A percentile compares a stretch with the other conserved stretches of the same genome.
Evolutionary conservation across 1,140 invertebrate species (phyloP).

Genomic region (Drosophila pectinifera): DNA sequence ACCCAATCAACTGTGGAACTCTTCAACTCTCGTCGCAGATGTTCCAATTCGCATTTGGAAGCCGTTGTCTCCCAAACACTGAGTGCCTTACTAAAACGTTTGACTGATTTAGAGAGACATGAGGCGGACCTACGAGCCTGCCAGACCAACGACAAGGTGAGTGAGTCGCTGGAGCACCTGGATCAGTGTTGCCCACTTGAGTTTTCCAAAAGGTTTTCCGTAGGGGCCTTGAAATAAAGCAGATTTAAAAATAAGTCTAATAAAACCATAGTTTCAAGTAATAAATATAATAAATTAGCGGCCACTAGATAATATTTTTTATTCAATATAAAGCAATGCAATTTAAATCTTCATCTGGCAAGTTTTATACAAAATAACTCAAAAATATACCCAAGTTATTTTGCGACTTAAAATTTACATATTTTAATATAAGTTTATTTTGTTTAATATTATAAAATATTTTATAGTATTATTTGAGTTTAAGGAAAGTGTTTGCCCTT

Average conservation of each 20-base stretch:
- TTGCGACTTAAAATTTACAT: no score
- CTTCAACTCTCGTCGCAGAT: conserved; percentile 49
- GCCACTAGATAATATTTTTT: background rate
- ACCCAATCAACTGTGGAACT: conserved; percentile 11
- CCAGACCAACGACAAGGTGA: conserved; percentile 78
- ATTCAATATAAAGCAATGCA: background rate
- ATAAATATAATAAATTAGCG: no score
- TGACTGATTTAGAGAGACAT: conserved; percentile 85
- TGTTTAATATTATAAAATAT: no score
- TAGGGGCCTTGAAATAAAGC: no score
- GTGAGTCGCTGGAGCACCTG: conserved; percentile 2
- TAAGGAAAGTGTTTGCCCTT: background rate
- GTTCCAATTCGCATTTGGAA: conserved; percentile 83
- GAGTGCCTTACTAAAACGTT: conserved; percentile 85
- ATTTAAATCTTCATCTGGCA: no score
- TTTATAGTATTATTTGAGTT: background rate
- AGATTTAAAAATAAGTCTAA: no score
- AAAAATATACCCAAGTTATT: no score
- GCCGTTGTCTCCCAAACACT: conserved; percentile 81
- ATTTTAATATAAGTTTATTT: no score
- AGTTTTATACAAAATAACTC: no score
- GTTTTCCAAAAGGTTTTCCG: background rate
- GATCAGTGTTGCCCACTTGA: conserved; percentile 10
- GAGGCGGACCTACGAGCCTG: conserved; percentile 83
- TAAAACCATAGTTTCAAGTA: no score